These are phyloP conservation scores for Botia kubotai DNA, from an alignment of 2,797 vertebrate genomes.

Conservation along the genomic window DNA sequence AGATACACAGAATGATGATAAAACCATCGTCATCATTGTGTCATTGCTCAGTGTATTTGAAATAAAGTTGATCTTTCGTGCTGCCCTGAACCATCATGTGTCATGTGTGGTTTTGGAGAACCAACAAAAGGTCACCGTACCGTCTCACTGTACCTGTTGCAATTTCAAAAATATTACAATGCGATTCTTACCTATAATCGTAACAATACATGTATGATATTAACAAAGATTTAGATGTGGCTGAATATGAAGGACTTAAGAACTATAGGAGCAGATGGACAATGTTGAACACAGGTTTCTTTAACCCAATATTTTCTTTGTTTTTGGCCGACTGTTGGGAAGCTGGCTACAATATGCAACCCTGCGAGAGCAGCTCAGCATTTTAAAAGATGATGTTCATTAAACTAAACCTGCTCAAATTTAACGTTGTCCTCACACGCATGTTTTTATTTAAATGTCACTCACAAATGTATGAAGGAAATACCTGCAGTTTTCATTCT, in stretches of 20 bases:
- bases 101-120: slow-evolving; percentile 19
- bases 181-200: slow-evolving; percentile 62
- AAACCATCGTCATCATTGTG: background rate
- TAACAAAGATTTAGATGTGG: slow-evolving; percentile 44
- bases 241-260: slow-evolving; percentile 51
- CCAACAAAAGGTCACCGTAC: slow-evolving; percentile 34
- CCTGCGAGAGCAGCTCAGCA: slow-evolving; percentile 40
- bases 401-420: slow-evolving; percentile 24
- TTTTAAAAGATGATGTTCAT: slow-evolving; percentile 48
- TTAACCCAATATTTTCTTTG: background rate
- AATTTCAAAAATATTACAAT: slow-evolving; percentile 60
- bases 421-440: slow-evolving; percentile 55
- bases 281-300: slow-evolving; percentile 31
- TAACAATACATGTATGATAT: slow-evolving; percentile 52
- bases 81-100: slow-evolving; percentile 9
- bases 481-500: slow-evolving; percentile 45
- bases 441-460: slow-evolving; percentile 54
- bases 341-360: slow-evolving; percentile 62
- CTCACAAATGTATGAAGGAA: slow-evolving; percentile 48
- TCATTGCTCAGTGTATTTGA: slow-evolving; percentile 28
- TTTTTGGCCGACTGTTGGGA: slow-evolving; percentile 16
- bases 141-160: slow-evolving; percentile 9
- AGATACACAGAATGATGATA: slow-evolving; percentile 44
- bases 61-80: slow-evolving; percentile 22
- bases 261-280: slow-evolving; percentile 26